Conservation (phyloP, 2,888 invertebrate species). For the Leistus spinibarbis region DNA sequence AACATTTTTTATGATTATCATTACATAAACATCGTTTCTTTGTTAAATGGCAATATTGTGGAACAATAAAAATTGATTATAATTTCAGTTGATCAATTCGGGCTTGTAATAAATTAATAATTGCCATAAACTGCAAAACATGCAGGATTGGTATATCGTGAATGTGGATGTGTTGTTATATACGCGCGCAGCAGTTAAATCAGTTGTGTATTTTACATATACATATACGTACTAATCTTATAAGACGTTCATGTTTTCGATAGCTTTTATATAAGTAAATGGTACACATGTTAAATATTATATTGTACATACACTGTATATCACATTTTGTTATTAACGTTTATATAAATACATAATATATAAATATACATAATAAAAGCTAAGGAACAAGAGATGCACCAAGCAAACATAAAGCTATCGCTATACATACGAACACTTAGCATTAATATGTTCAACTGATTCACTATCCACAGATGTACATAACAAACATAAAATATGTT, state of each 20-base stretch:
- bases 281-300: slow-evolving; percentile 14
- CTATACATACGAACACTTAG: not conserved
- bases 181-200: not conserved
- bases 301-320: slow-evolving; percentile 29
- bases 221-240: not conserved
- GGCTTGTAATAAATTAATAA: slow-evolving; percentile 33
- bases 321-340: slow-evolving; percentile 31
- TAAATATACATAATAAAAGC: not conserved
- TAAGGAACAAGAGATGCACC: slow-evolving; percentile 9
- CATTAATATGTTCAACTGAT: not conserved
- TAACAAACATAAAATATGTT: not conserved
- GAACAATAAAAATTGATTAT: slow-evolving; percentile 26
- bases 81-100: slow-evolving; percentile 29
- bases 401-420: slow-evolving; percentile 18
- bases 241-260: slow-evolving; percentile 5
- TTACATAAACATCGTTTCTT: slow-evolving; percentile 19
- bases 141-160: slow-evolving; percentile 30
- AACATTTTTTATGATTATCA: slow-evolving; percentile 13
- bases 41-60: slow-evolving; percentile 18
- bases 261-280: slow-evolving; percentile 18
- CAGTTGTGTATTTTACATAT: not conserved
- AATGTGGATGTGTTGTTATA: not conserved
- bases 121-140: slow-evolving; percentile 33
- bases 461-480: not conserved
- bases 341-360: slow-evolving; percentile 18